Percentiles rank a stretch among this genome's conserved stretches.
phyloP scores from a whole-genome alignment of 2,797 vertebrate genomes.

The Sebastes kiyomatsui region DNA sequence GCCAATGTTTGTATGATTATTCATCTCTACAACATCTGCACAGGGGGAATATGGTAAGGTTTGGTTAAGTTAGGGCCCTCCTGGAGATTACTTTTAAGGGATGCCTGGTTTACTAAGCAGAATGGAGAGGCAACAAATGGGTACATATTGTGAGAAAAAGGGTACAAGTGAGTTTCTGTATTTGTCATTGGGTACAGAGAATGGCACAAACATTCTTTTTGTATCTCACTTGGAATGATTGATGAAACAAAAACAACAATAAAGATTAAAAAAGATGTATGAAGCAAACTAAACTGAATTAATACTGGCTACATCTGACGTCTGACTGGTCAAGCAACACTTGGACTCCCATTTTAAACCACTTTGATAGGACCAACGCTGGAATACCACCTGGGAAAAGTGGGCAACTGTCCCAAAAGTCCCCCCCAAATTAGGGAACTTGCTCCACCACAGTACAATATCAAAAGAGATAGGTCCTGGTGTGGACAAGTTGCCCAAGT shows the following conservation, averaged over 20 bases:
- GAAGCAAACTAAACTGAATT: neutral
- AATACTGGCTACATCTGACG: neutral
- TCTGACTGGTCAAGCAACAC: neutral
- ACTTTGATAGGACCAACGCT: neutral
- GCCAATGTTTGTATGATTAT: neutral
- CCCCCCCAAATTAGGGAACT: neutral
- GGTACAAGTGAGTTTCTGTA: neutral
- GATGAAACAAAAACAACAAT: neutral
- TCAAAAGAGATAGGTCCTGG: neutral
- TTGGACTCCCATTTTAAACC: neutral
- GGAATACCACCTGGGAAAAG: neutral
- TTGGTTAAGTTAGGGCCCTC: no score
- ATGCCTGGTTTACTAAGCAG: no score
- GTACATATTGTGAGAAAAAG: neutral
- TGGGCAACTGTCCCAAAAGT: neutral
- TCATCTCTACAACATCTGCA: neutral
- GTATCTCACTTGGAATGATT: neutral
- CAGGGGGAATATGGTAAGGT: no score
- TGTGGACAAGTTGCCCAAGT: neutral
- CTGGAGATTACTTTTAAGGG: neutral
- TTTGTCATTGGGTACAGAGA: neutral
- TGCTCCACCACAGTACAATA: neutral
- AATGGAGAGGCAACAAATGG: neutral
- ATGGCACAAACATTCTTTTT: neutral
- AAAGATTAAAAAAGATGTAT: neutral